Percentiles rank a stretch among this genome's conserved stretches.
phyloP scores from a whole-genome alignment of 2,888 invertebrate genomes.

The Melipona bicolor region DNA sequence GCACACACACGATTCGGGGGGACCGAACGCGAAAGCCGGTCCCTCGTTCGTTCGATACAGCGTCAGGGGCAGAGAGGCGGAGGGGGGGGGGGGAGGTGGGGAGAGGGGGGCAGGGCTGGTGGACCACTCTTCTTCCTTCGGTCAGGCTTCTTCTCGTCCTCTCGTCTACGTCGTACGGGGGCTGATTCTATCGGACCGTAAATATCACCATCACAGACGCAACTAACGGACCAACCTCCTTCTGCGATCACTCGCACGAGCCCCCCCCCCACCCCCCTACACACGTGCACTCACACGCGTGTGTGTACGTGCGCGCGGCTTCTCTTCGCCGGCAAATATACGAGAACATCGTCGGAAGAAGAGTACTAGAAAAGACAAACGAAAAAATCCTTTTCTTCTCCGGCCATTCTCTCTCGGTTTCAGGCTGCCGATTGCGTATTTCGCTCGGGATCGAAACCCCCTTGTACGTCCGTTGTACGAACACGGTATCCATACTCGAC shows the following conservation, averaged over 20 bases:
- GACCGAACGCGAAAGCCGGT: slow-evolving; percentile 70
- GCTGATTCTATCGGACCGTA: slow-evolving; percentile 83
- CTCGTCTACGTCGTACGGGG: slow-evolving; percentile 75
- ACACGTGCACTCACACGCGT: slow-evolving; percentile 2
- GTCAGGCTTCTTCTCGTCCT: slow-evolving; percentile 55
- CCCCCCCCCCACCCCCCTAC: neutral
- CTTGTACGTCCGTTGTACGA: neutral
- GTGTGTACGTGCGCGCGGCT: slow-evolving; percentile 1
- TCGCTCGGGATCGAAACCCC: slow-evolving; percentile 1
- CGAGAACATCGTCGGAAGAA: slow-evolving; percentile 44
- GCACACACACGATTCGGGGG: slow-evolving; percentile 75
- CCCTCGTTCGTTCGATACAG: slow-evolving; percentile 60
- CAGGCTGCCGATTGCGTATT: neutral
- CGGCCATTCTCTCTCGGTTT: neutral
- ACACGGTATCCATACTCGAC: neutral
- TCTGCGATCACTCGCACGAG: slow-evolving; percentile 25
- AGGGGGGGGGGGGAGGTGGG: too few species aligned
- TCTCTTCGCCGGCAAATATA: slow-evolving; percentile 39
- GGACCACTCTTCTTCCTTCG: slow-evolving; percentile 55
- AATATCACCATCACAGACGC: slow-evolving; percentile 80
- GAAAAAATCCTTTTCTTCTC: slow-evolving; percentile 48
- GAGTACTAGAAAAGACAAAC: slow-evolving; percentile 53
- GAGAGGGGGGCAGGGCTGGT: too few species aligned
- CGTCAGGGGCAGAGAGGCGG: slow-evolving; percentile 5
- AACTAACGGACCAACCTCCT: slow-evolving; percentile 56